Evolutionary conservation across 1,140 invertebrate genomes (phyloP), one percentile per base, ranked within the genome.

Genomic region (Elymnias hypermnestra): DNA sequence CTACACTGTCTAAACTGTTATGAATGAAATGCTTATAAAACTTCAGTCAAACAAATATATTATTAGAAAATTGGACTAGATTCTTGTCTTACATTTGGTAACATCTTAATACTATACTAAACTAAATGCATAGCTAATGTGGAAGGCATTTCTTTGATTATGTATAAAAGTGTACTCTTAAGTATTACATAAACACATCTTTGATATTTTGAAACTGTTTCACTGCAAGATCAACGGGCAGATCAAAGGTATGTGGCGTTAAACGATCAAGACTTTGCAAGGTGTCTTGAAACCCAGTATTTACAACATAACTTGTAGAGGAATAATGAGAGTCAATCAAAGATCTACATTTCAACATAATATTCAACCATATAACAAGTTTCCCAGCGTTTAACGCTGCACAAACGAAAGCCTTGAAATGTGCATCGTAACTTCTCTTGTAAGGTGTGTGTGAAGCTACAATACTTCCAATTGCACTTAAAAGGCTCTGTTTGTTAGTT

Each of bases 361-460:
- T 90, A 70, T 95, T 94, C 12, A 99, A 86, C 98, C 98, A 99
- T 6, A 21, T 21, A 1, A 97, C 94, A 45, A 99, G 88, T 87
- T 97, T 95, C 61, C 94, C 94, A 31, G 94, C 89, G 87, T 99
- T 99, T 12, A 99, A 87, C 33, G 94, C 97, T 37, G 96, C 92
- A 86, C 96, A 99, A 33, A 99, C 91, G 76, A 99, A 98, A 10
- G 98, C 97, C 87, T 99, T 99, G 72, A 99, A 99, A 86, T 98
- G 97, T 2, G 97, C 95, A 87, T 99, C 97, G 57, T 92, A 93
- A 67, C 95, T 97, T 69, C 97, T 89, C 79, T 98, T 98, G 51
- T 98, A 96, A 0, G 93, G 94, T 7, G 91, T 91, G 86, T 99
- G 98, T 12, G 94, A 94, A 12, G 93, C 90, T 35, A 98, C 91